phyloP scores from a whole-genome alignment of 2,797 vertebrate species.

The Chlorospingus flavigularis region DNA sequence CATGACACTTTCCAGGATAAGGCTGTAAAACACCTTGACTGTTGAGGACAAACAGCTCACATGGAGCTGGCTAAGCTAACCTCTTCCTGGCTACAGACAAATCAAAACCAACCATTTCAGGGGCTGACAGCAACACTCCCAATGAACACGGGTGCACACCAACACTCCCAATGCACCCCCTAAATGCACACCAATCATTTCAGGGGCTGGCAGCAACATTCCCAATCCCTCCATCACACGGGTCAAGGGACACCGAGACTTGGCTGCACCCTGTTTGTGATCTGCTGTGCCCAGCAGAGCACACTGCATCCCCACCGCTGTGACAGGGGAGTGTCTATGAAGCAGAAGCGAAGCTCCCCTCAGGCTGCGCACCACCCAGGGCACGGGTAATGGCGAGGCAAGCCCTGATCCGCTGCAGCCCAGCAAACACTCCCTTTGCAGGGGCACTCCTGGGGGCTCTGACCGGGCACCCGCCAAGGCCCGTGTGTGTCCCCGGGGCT shows the following conservation, averaged over 20 bases:
- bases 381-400: accelerated
- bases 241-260: neutral
- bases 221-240: accelerated
- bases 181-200: too few species aligned
- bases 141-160: too few species aligned
- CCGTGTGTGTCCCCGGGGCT: accelerated
- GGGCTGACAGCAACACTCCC: neutral
- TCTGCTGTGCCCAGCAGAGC: neutral
- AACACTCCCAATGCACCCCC: too few species aligned
- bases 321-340: accelerated
- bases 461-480: neutral
- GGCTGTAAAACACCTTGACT: neutral
- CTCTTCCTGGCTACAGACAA: neutral
- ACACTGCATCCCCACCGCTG: accelerated
- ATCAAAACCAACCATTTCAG: neutral
- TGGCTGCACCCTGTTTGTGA: neutral
- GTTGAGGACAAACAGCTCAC: neutral
- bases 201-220: neutral
- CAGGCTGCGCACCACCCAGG: accelerated
- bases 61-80: accelerated
- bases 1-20: neutral
- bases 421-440: accelerated
- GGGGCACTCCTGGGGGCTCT: accelerated
- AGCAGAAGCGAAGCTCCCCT: neutral
- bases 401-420: neutral